Evolutionary conservation across 2,888 invertebrate genomes (phyloP).

Genomic region (Amaurobius ferox): DNA sequence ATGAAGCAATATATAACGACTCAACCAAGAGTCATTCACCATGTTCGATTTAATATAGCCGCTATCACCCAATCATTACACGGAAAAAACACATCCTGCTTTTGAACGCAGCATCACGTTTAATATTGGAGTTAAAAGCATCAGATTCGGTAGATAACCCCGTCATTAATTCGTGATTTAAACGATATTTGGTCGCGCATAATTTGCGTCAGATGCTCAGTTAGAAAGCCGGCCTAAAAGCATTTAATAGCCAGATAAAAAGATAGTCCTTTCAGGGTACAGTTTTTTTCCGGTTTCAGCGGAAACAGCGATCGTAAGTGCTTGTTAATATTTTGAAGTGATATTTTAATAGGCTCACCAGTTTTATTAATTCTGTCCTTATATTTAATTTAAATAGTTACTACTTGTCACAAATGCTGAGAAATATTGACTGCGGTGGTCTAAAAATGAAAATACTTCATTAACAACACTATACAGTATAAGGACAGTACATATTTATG

Average conservation of each 20-base stretch:
- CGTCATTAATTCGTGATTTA: neutral
- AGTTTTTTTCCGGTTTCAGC: neutral
- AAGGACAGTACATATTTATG: no score
- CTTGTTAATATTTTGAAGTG: no score
- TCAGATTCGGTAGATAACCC: constrained; percentile 1
- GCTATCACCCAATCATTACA: constrained; percentile 9
- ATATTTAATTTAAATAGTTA: no score
- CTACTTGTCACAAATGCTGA: no score
- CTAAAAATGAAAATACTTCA: no score
- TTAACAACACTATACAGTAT: no score
- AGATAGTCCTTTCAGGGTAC: neutral
- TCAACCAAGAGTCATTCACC: neutral
- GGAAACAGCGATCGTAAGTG: no score
- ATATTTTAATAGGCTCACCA: no score
- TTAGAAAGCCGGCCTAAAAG: neutral
- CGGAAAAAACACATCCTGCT: constrained; percentile 13
- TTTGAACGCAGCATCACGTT: constrained; percentile 7
- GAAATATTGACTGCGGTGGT: no score
- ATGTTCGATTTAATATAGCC: neutral
- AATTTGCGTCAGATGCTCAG: constrained; percentile 3
- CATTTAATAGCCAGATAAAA: constrained; percentile 13
- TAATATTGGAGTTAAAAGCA: constrained; percentile 3
- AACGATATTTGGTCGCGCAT: constrained; percentile 2
- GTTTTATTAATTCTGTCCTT: no score
- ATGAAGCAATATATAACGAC: no score